These are phyloP conservation scores for Drosophila bocki DNA, from an alignment of 1,140 invertebrate species.

Conservation along the genomic window DNA sequence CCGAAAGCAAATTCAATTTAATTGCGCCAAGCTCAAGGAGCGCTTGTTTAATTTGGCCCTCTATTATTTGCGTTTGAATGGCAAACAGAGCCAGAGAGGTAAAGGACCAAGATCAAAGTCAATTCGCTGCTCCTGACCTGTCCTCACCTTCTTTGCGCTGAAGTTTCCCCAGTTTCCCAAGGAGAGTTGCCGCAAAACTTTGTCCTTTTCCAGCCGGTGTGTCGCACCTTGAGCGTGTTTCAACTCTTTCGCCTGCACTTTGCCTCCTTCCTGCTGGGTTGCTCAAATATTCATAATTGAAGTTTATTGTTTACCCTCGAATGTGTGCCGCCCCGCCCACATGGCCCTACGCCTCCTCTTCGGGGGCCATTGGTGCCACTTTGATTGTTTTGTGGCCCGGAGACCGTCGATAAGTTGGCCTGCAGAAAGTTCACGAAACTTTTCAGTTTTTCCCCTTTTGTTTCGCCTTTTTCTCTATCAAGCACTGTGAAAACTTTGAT, in stretches of 20 bases:
- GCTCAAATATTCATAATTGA: conserved; percentile 79
- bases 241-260: conserved; percentile 54
- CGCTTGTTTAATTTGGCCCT: conserved; percentile 44
- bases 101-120: conserved; percentile 74
- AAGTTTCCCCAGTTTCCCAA: conserved; percentile 43
- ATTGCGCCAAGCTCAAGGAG: conserved; percentile 45
- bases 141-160: conserved; percentile 54
- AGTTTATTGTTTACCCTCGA: conserved; percentile 72
- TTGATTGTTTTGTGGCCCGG: conserved; percentile 74
- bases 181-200: conserved; percentile 57
- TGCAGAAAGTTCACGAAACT: conserved; percentile 45
- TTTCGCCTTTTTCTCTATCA: conserved; percentile 18
- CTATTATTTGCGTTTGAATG: conserved; percentile 69
- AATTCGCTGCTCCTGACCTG: conserved; percentile 63
- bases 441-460: conserved; percentile 33
- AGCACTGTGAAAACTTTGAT: conserved; percentile 42
- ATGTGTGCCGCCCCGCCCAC: conserved; percentile 43
- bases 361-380: conserved; percentile 35
- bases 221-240: conserved; percentile 35
- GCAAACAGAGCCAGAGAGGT: conserved; percentile 52
- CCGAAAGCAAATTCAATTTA: conserved; percentile 69
- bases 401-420: conserved; percentile 52
- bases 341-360: neutral
- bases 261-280: conserved; percentile 5
- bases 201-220: conserved; percentile 60